phyloP scores from a whole-genome alignment of 2,797 vertebrate species.

The Spinibarbus caldwelli region DNA sequence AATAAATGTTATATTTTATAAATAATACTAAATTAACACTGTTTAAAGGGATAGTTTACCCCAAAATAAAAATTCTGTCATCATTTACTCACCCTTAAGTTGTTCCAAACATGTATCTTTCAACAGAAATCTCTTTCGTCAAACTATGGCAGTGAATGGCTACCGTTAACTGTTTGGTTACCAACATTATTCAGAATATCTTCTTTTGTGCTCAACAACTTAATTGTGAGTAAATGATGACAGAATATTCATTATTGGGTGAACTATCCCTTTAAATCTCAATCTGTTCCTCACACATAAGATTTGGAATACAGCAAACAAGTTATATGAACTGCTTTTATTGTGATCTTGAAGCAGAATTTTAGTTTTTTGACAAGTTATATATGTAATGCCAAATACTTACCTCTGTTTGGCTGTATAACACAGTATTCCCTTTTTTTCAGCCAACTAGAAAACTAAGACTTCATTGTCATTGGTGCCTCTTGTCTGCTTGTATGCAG shows the following conservation, averaged over 20 bases:
- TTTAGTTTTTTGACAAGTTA: neutral
- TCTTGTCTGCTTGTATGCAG: slow-evolving; percentile 63
- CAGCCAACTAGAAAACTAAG: neutral
- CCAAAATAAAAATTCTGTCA: too few species aligned
- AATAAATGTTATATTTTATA: neutral
- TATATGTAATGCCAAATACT: neutral
- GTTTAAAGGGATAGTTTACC: neutral
- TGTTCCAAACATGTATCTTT: too few species aligned
- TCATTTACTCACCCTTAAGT: too few species aligned
- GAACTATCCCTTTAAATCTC: too few species aligned
- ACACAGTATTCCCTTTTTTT: neutral
- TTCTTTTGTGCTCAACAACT: neutral
- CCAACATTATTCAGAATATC: too few species aligned
- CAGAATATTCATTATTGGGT: neutral
- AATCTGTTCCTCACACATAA: neutral
- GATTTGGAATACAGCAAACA: neutral
- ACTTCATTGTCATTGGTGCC: neutral
- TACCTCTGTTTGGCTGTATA: neutral
- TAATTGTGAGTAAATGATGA: neutral
- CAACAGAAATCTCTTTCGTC: too few species aligned
- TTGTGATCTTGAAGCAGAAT: neutral
- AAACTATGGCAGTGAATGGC: too few species aligned
- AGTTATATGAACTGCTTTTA: neutral
- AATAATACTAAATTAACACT: neutral
- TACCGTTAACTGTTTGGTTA: too few species aligned